Evolutionary conservation across 2,888 invertebrate genomes (phyloP), one percentile per base, ranked within the genome.

Genomic region (Galeopsomyia nigrocyanea): DNA sequence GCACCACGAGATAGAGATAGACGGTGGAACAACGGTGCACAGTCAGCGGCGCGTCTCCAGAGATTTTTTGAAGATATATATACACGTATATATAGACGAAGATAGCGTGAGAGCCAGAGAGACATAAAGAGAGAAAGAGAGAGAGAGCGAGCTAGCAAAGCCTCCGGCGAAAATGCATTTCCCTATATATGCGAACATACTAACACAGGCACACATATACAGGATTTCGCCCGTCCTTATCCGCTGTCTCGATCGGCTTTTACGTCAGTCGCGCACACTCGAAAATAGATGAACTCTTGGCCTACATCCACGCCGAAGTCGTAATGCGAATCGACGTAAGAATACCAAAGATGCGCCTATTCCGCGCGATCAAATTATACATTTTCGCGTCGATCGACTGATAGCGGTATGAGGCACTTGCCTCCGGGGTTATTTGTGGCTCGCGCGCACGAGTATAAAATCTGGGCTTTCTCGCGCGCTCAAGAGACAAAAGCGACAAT

Each of bases 251-350:
- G 78, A 83, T 84, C 81, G 79, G 1, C 81, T 80, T 82, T 80
- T 80, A 80, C 83, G 81, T 83, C 83, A 82, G 81, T 79, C 80
- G 79, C 55, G 53, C 39, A 79, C 80, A 82, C 84, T 83, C 79
- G 80, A 83, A 26, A 84, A 84, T 83, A 83, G 82, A 84, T 83
- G 83, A 85, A 84, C 84, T 85, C 82, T 84, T 85, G 85, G 81
- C 84, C 85, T 79, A 84, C 81, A 83, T 85, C 81, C 78, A 77
- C 68, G 74, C 74, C 5, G 26, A 75, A 75, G 17, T 17, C 17
- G 60, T 64, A 55, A 50, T 16, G 46, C 51, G 56, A 64, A 68
- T 72, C 60, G 63, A 64, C 53, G n/a, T 22, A 68, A 58, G 63
- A 73, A 68, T 68, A 62, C 55, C 46, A 62, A 71, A 31, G 61